Percentiles rank a stretch among this genome's conserved stretches.
phyloP scores from a whole-genome alignment of 1,140 invertebrate genomes.

The Ditylenchus dipsaci region DNA sequence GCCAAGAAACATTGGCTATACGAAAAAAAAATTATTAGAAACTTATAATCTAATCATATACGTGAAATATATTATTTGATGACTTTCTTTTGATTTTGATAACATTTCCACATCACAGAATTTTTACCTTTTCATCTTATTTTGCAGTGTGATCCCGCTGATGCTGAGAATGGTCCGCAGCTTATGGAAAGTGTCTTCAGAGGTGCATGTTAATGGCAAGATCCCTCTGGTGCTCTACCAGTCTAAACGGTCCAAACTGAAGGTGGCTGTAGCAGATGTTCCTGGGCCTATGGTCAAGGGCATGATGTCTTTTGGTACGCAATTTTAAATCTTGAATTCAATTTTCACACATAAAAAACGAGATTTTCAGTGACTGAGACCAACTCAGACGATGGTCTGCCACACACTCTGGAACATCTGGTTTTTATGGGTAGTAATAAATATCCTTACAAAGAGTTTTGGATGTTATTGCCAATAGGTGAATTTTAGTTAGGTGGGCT shows the following conservation, averaged over 20 bases:
- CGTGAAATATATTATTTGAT: no score
- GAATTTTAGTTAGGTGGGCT: conserved; percentile 67
- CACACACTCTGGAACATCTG: conserved; percentile 85
- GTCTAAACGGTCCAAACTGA: conserved; percentile 27
- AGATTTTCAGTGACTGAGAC: conserved; percentile 75
- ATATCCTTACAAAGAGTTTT: conserved; percentile 77
- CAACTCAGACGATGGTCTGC: conserved; percentile 81
- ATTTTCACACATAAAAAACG: neutral
- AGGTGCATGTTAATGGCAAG: conserved; percentile 13
- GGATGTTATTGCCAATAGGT: conserved; percentile 77
- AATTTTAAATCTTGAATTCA: conserved; percentile 1
- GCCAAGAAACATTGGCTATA: no score
- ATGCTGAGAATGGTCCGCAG: conserved; percentile 24
- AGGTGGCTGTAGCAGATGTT: conserved; percentile 20
- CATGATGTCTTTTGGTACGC: conserved; percentile 21
- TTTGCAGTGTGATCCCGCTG: neutral
- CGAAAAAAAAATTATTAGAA: no score
- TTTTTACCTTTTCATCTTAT: no score
- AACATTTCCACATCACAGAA: no score
- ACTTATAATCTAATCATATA: no score
- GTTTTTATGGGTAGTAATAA: conserved; percentile 82
- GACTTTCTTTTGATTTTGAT: no score
- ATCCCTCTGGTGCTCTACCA: conserved; percentile 26
- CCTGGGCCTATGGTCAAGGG: conserved; percentile 34
- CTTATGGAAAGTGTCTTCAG: conserved; percentile 16